phyloP scores from a whole-genome alignment of 2,888 invertebrate genomes.

The Cremastinae sp. region DNA sequence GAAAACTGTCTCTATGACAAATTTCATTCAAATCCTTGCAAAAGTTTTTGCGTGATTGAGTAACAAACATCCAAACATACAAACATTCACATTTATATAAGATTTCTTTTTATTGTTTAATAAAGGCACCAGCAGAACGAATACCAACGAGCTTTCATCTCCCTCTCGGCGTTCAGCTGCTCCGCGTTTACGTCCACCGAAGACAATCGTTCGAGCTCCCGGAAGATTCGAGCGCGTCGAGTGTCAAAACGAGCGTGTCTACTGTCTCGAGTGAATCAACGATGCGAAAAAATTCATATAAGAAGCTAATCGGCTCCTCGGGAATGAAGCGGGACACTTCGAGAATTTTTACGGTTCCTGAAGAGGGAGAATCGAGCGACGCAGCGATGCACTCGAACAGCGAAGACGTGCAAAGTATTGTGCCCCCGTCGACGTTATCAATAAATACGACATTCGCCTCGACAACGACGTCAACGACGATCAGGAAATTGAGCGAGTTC shows the following conservation, averaged over 20 bases:
- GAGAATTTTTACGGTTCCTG: conserved; percentile 90
- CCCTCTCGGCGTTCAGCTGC: conserved; percentile 90
- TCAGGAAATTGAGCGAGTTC: conserved; percentile 66
- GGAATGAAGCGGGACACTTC: conserved; percentile 91
- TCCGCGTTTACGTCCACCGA: conserved; percentile 88
- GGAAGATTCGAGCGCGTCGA: conserved; percentile 44
- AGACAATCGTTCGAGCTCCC: conserved; percentile 80
- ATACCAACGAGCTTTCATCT: conserved; percentile 86
- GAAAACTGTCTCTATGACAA: too few relatives aligned
- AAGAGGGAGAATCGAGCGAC: conserved; percentile 83
- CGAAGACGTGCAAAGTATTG: conserved; percentile 20
- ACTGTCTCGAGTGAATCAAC: conserved; percentile 18
- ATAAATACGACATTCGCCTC: conserved; percentile 60
- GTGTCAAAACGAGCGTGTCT: conserved; percentile 56
- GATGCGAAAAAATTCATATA: conserved; percentile 53
- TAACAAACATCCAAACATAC: too few relatives aligned
- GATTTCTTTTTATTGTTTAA: conserved; percentile 24
- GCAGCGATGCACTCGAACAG: conserved; percentile 37
- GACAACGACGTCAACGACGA: neutral
- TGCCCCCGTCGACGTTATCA: conserved; percentile 62
- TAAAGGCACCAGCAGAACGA: conserved; percentile 87
- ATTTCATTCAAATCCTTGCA: too few relatives aligned
- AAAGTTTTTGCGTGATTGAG: too few relatives aligned
- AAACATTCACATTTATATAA: too few relatives aligned
- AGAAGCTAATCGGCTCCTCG: conserved; percentile 76